Evolutionary conservation across 2,888 invertebrate species (phyloP).

Genomic region (Prosopocoilus inquinatus): DNA sequence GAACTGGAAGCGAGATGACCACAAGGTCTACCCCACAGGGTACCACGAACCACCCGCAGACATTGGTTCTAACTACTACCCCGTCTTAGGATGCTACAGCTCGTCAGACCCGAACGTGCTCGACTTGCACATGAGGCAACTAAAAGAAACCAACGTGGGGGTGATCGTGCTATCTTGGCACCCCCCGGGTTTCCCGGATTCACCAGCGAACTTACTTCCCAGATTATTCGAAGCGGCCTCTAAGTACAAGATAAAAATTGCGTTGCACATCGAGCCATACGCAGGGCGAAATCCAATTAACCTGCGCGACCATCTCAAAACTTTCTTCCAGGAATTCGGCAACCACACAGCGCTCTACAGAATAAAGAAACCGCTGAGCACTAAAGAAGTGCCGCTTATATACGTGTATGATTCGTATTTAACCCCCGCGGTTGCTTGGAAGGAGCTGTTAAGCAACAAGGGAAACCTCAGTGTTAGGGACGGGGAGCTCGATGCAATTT

Average conservation of each 20-base stretch:
- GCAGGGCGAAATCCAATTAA: constrained; percentile 52
- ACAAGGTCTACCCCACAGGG: constrained; percentile 51
- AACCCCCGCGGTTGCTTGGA: constrained; percentile 55
- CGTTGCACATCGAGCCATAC: constrained; percentile 60
- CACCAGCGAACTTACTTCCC: constrained; percentile 35
- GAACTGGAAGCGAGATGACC: constrained; percentile 44
- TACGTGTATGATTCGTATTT: constrained; percentile 64
- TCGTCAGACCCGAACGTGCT: constrained; percentile 51
- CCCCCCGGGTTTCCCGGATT: constrained; percentile 48
- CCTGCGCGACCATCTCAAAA: constrained; percentile 48
- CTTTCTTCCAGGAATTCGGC: constrained; percentile 52
- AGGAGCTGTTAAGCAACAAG: constrained; percentile 48
- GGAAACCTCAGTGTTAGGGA: constrained; percentile 52
- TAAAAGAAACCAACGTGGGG: constrained; percentile 52
- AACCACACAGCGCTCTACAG: constrained; percentile 58
- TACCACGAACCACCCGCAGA: constrained; percentile 56
- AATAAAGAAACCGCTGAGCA: constrained; percentile 40
- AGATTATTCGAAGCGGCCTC: constrained; percentile 44
- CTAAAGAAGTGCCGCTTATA: constrained; percentile 52
- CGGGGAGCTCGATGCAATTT: constrained; percentile 56
- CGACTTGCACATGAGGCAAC: constrained; percentile 53
- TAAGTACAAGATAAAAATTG: constrained; percentile 52
- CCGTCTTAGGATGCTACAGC: constrained; percentile 56
- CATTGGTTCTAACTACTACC: constrained; percentile 56
- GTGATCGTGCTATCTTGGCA: constrained; percentile 58